Base-by-base conservation (phyloP, 2,113 vertebrate genomes). In the Gymnocephalus cernua region DNA sequence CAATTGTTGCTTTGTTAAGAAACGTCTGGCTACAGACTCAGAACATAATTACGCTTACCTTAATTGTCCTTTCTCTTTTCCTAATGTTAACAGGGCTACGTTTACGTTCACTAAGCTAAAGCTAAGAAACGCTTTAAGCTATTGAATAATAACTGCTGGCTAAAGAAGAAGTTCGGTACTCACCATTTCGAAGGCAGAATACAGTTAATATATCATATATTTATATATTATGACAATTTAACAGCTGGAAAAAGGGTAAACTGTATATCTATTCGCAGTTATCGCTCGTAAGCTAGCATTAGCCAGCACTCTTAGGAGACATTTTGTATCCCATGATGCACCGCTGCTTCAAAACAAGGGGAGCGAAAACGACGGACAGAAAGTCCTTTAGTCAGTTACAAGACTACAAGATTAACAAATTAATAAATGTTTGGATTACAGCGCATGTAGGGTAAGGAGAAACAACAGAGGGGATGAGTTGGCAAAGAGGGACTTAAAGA, bases 261-360 rank as follows among this genome's bases (percentile, higher is more conserved):
- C 12, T 73, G 3, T 29, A 11, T n/a, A 53, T 69, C 80, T 76
- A 74, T 23, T 65, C 13, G 4, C 47, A 23, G 25, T 45, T 75
- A 38, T 62, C 10, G 41, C 4, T 23, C 14, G 29, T 47, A 29
- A 47, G 25, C 38, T 86, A 59, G 86, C 86, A 64, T 19, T 77
- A 85, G 78, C 62, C 67, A 50, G 58, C 54, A 29, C 3, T 44
- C 68, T 38, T 21, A 0, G 83, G 58, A 65, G 89, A 64, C 93
- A 94, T 94, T 73, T 94, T 92, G 85, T 71, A 89, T 90, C 93
- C 94, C 94, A 89, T 71, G 44, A 91, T 93, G 92, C 93, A 93
- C 56, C 74, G 59, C 79, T 6, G 58, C 45, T 1, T 82, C 29
- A 77, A 74, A 82, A 90, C 72, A 80, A 14, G 41, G 15, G 76